Base-by-base conservation (phyloP, 2,797 vertebrate genomes). In the Siniperca undulata region DNA sequence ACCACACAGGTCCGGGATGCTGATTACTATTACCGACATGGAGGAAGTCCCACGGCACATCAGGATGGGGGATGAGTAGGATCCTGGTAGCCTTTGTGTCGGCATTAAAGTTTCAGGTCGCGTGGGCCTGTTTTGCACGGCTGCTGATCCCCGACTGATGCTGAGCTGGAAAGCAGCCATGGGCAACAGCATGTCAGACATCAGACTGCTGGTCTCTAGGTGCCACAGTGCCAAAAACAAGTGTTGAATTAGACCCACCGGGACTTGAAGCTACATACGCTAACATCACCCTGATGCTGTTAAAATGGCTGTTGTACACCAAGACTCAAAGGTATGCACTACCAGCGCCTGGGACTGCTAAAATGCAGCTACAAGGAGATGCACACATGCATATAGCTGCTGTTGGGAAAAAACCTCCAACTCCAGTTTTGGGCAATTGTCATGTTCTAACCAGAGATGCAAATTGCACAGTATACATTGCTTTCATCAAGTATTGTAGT, bases 81-180 rank as follows among this genome's bases (percentile, higher is more conserved):
- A 76, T 70, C 78, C 74, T 48, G 46, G 53, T 81, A 79, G 88
- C 81, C 87, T 92, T 76, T 82, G 86, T 95, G 94, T 95, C 81
- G 8, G 59, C 95, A 96, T 96, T 96, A 96, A 96, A 96, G 89
- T 96, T 96, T 96, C 89, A 96, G 93, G 72, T 79, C 72, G 90
- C 78, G 66, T 86, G 93, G 91, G 95, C 79, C 90, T 92, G 93
- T 92, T 92, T 87, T 87, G 94, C 92, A 93, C 73, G 76, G 60
- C 81, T 86, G 81, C 86, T 81, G 74, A 87, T 91, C 93, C 88
- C 86, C 11, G 56, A 52, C 84, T 89, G 87, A 84, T 78, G 93
- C 92, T 80, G 89, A 91, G 89, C 93, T 96, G 93, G 92, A 95
- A 94, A 92, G 92, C 91, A 91, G 95, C 96, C 95, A 95, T 93